Conservation (phyloP, 2,113 vertebrate species). For the Phalacrocorax pelagicus region DNA sequence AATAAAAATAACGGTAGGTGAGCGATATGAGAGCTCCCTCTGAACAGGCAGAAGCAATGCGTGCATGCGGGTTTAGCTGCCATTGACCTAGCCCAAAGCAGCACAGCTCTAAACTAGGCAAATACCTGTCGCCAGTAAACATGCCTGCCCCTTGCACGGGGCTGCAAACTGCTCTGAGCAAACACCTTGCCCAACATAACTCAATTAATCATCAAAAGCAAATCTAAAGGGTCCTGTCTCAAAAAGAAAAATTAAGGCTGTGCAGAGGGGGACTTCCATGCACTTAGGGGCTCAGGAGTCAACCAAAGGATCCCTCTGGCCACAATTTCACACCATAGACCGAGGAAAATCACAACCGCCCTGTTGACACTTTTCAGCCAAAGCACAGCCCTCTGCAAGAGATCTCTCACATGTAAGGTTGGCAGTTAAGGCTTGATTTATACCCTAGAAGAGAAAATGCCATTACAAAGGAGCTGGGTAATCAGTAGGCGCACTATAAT, state of each 20-base stretch:
- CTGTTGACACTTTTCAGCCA: not conserved
- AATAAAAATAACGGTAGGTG: not conserved
- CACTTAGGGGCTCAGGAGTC: not conserved
- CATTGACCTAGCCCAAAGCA: not conserved
- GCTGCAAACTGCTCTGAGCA: not conserved
- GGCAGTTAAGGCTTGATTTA: not conserved
- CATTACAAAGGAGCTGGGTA: not conserved
- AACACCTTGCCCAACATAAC: constrained; percentile 16
- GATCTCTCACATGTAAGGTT: not conserved
- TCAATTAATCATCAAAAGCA: constrained; percentile 12
- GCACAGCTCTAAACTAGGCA: not conserved
- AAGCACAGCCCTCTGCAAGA: not conserved
- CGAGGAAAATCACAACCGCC: not conserved
- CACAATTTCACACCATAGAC: accelerated
- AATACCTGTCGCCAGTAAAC: not conserved
- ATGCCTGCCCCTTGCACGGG: not conserved
- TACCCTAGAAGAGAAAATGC: not conserved
- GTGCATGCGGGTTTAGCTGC: not conserved
- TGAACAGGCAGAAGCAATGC: accelerated
- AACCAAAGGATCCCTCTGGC: not conserved
- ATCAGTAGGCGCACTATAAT: not conserved
- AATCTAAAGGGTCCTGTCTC: not conserved
- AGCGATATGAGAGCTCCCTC: not conserved
- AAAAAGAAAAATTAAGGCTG: not conserved
- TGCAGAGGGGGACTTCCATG: not conserved